A percentile compares a stretch with the other conserved stretches of the same genome.
These are phyloP conservation scores for Myrmecobius fasciatus DNA, from an alignment of 2,113 vertebrate genomes.

Conservation along the genomic window DNA sequence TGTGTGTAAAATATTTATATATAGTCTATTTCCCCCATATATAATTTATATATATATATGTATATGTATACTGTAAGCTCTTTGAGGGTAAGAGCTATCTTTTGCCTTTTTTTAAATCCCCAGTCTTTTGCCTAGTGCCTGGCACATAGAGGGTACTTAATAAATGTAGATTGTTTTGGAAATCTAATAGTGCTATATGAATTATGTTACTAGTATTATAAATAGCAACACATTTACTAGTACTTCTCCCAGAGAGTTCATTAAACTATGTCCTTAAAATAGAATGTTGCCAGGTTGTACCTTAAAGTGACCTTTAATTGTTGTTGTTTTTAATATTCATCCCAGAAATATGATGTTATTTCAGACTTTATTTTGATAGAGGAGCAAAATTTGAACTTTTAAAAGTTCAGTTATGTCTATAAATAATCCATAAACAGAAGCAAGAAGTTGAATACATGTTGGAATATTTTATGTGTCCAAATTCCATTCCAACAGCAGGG, in stretches of 20 bases:
- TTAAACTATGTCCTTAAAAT: not conserved
- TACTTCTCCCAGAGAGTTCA: not conserved
- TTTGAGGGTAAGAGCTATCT: not conserved
- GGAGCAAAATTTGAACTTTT: not conserved
- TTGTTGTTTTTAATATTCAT: not conserved
- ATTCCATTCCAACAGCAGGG: not conserved
- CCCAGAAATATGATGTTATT: not conserved
- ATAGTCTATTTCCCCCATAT: not conserved
- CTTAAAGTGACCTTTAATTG: not conserved
- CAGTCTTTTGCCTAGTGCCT: not conserved
- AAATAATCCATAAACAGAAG: not conserved
- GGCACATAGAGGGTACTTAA: not conserved
- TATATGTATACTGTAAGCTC: not conserved
- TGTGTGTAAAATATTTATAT: no score
- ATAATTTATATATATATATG: no score
- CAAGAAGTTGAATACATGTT: not conserved
- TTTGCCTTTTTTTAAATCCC: not conserved
- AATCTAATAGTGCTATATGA: not conserved
- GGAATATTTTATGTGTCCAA: not conserved
- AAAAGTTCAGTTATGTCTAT: slow-evolving; percentile 6
- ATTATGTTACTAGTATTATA: not conserved
- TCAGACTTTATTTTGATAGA: slow-evolving; percentile 10
- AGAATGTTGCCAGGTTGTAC: not conserved
- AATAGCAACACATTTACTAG: not conserved
- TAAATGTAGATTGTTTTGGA: not conserved